Conservation (phyloP, 2,113 vertebrate species). For the Drymodes brunneopygia region DNA sequence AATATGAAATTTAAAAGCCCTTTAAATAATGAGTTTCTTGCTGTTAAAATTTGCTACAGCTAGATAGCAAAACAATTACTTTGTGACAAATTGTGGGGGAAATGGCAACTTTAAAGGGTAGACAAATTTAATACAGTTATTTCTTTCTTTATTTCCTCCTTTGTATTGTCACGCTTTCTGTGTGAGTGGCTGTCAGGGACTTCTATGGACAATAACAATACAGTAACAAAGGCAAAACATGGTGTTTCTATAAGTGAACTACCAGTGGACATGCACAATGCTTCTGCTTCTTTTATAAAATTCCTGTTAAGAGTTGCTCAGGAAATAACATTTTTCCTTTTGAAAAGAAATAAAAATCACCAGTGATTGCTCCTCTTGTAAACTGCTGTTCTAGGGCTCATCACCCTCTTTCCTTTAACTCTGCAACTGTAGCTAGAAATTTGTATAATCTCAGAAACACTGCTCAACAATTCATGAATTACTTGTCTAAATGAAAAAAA, state of each 20-base stretch:
- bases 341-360: slow-evolving; percentile 15
- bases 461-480: neutral
- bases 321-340: slow-evolving; percentile 28
- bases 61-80: slow-evolving; percentile 59
- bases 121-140: slow-evolving; percentile 39
- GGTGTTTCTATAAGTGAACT: neutral
- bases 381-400: neutral
- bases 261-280: slow-evolving; percentile 28
- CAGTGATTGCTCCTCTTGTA: neutral
- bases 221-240: slow-evolving; percentile 7
- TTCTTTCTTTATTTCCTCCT: slow-evolving; percentile 38
- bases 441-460: neutral
- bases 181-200: slow-evolving; percentile 8
- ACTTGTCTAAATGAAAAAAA: neutral
- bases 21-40: slow-evolving; percentile 59
- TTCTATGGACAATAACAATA: slow-evolving; percentile 18
- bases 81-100: slow-evolving; percentile 30
- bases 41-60: slow-evolving; percentile 51
- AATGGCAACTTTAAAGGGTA: slow-evolving; percentile 40
- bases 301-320: neutral
- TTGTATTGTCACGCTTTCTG: neutral
- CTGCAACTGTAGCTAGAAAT: neutral
- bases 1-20: slow-evolving; percentile 55
- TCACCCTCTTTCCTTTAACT: neutral
- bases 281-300: slow-evolving; percentile 5